phyloP scores from a whole-genome alignment of 2,113 vertebrate species.

The Syngnathus typhle region DNA sequence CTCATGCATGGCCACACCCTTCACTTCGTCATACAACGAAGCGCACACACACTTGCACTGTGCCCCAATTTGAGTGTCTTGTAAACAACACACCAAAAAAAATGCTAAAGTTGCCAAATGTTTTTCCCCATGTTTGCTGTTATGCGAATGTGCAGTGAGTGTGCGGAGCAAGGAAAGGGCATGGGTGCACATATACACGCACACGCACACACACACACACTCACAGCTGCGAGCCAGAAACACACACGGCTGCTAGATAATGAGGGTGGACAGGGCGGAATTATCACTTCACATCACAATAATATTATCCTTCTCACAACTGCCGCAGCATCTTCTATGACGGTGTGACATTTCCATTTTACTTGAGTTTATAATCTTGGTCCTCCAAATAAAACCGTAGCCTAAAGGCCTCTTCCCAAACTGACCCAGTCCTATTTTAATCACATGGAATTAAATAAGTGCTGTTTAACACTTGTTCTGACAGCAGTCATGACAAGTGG shows the following conservation, averaged over 20 bases:
- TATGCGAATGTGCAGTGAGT: conserved; percentile 40
- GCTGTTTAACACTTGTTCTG: conserved; percentile 70
- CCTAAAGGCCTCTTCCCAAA: conserved; percentile 62
- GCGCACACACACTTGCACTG: not conserved
- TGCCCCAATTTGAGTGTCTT: conserved; percentile 20
- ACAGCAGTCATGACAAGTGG: conserved; percentile 72
- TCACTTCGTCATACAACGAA: not conserved
- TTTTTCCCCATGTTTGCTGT: conserved; percentile 40
- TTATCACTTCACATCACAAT: conserved; percentile 71
- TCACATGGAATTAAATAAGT: conserved; percentile 79
- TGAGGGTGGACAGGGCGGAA: conserved; percentile 65
- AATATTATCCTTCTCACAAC: conserved; percentile 70
- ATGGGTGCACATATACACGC: conserved; percentile 10
- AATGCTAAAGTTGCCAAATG: conserved; percentile 43
- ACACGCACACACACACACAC: conserved; percentile 21
- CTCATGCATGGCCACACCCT: conserved; percentile 19
- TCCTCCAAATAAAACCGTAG: conserved; percentile 70
- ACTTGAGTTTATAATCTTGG: conserved; percentile 73
- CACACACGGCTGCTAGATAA: conserved; percentile 60
- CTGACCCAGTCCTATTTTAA: conserved; percentile 74
- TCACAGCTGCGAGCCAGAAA: conserved; percentile 59
- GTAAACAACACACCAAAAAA: conserved; percentile 32
- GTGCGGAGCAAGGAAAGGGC: conserved; percentile 43
- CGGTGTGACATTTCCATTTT: conserved; percentile 75
- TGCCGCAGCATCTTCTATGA: conserved; percentile 65